Evolutionary conservation across 2,888 invertebrate species (phyloP).

Genomic region (Lithosia quadra): DNA sequence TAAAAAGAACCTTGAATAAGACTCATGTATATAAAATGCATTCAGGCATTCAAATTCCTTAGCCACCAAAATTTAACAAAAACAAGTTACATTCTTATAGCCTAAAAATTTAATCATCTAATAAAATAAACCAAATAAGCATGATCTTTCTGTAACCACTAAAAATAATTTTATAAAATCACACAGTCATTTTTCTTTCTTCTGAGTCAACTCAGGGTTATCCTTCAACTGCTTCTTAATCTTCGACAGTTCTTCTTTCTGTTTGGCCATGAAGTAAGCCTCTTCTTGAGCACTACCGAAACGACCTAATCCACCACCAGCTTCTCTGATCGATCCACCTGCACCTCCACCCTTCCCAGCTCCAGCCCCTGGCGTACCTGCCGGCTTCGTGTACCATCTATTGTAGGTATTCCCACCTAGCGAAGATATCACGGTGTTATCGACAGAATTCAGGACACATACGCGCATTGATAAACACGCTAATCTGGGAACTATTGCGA

Average conservation of each 20-base stretch:
- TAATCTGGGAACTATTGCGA: background rate
- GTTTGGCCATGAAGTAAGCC: constrained; percentile 70
- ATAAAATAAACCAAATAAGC: background rate
- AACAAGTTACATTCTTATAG: background rate
- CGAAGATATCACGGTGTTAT: background rate
- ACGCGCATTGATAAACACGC: background rate
- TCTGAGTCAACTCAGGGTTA: constrained; percentile 30
- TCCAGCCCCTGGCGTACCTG: constrained; percentile 49
- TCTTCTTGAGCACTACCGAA: constrained; percentile 73
- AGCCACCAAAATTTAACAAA: background rate
- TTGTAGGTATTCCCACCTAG: background rate
- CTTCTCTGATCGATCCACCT: constrained; percentile 68
- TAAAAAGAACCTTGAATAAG: too few relatives aligned
- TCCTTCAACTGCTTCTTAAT: constrained; percentile 62
- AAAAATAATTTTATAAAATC: background rate
- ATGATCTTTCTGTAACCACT: background rate
- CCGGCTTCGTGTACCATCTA: constrained; percentile 26
- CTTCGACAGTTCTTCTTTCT: constrained; percentile 65
- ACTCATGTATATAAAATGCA: too few relatives aligned
- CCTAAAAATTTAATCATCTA: background rate
- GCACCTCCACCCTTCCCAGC: constrained; percentile 68
- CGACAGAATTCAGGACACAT: background rate
- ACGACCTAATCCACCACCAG: constrained; percentile 69
- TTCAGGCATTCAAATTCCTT: background rate
- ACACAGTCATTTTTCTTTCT: constrained; percentile 16